Percentiles rank a stretch among this genome's conserved stretches.
These are phyloP conservation scores for Amphiprion ocellaris DNA, from an alignment of 2,113 vertebrate species.

Conservation along the genomic window DNA sequence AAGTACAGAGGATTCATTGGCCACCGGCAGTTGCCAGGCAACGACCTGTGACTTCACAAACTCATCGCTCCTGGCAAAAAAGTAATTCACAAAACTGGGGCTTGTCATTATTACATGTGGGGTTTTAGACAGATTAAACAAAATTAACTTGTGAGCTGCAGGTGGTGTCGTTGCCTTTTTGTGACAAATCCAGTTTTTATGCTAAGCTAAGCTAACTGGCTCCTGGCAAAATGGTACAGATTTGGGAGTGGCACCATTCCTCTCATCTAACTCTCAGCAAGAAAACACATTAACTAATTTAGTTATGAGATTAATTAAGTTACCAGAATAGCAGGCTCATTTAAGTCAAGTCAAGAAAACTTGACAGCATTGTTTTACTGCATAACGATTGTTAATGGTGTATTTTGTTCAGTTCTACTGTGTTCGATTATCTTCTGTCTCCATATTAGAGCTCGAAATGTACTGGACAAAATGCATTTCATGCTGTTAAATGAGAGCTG, in stretches of 20 bases:
- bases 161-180: neutral
- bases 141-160: constrained; percentile 3
- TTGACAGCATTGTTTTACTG: neutral
- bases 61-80: neutral
- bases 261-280: no score
- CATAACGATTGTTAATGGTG: neutral
- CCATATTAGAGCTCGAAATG: constrained; percentile 3
- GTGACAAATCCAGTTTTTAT: neutral
- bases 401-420: neutral
- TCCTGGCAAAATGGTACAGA: neutral
- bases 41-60: neutral
- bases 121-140: neutral
- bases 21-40: neutral
- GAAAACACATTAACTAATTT: no score
- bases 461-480: constrained; percentile 1
- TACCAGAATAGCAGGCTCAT: no score
- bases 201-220: neutral
- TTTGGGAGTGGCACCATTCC: no score
- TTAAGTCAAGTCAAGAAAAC: no score
- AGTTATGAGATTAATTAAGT: no score
- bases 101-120: neutral
- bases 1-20: neutral
- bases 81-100: neutral
- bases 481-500: constrained; percentile 2
- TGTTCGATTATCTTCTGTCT: neutral